A percentile compares a stretch with the other conserved stretches of the same genome.
Conservation (phyloP, 2,113 vertebrate genomes). For the Bothrops jararaca region DNA sequence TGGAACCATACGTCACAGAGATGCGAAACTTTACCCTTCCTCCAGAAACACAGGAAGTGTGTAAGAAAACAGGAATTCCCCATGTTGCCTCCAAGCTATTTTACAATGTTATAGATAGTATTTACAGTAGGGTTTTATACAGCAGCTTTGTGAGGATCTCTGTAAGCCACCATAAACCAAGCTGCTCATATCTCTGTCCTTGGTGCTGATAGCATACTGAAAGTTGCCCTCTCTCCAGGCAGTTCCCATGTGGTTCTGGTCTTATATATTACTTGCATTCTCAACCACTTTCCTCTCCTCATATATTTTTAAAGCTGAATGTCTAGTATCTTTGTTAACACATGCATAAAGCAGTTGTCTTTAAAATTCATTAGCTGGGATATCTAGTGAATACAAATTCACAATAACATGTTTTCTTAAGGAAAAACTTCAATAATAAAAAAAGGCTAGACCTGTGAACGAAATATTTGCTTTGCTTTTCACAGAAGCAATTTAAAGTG, state of each 20-base stretch:
- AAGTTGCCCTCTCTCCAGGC: conserved; percentile 7
- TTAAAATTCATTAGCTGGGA: conserved; percentile 29
- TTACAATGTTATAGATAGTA: conserved; percentile 30
- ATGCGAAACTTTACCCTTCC: conserved; percentile 54
- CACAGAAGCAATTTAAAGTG: neutral
- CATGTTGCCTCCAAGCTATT: conserved; percentile 44
- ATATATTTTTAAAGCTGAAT: neutral
- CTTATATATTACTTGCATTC: neutral
- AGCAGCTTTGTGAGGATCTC: conserved; percentile 42
- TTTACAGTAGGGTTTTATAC: conserved; percentile 31
- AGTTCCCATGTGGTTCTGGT: conserved; percentile 11
- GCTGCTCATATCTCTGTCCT: conserved; percentile 50
- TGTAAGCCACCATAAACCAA: conserved; percentile 31
- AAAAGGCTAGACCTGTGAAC: neutral
- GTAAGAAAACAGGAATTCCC: conserved; percentile 38
- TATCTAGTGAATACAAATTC: conserved; percentile 35
- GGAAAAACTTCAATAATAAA: neutral
- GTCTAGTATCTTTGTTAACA: conserved; percentile 29
- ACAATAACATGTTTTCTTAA: neutral
- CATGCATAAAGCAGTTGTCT: neutral
- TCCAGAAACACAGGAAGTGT: conserved; percentile 34
- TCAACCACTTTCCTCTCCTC: neutral
- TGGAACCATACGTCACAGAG: conserved; percentile 12
- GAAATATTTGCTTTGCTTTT: neutral
- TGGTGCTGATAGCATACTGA: conserved; percentile 56